Evolutionary conservation across 2,113 vertebrate species (phyloP), one percentile per base, ranked within the genome.

Genomic region (Sinocyclocheilus anophthalmus): DNA sequence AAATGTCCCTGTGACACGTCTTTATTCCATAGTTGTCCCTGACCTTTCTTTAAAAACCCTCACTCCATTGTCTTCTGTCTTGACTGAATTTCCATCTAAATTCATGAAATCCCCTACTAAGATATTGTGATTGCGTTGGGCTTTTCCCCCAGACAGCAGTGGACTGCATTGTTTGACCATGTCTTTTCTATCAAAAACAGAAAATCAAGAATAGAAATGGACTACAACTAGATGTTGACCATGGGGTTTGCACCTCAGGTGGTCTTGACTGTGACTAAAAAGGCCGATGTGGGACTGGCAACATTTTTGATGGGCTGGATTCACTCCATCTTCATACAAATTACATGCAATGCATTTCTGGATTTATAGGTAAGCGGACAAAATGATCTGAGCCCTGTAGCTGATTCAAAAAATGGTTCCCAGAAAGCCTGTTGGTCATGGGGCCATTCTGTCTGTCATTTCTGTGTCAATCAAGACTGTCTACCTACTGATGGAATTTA

Each of bases 241-340:
- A 48, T 30, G 48, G 24, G 24, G 9, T 55, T 5, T 20, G 8
- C 26, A 9, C 24, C 48, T 77, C 24, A 53, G 48, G 48, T 53
- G 75, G 75, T 76, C 75, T 55, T 18, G 24, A 76, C 75, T 55
- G 75, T 76, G 48, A 55, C 75, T 55, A 20, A 77, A 77, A 53
- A 70, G 67, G 16, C 30, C 18, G 7, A 53, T 77, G 48, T 77
- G 24, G 75, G 48, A 30, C 48, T 77, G 24, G 48, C n/a, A 77
- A 3, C 55, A 2, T 77, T 39, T 39, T 8, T 70, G 67, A 70
- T 20, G 48, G 14, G 24, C 6, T 55, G 14, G 24, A 33, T 48
- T 50, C 42, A 26, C 14, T 76, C 12, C 5, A 76, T 76, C n/a
- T 76, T 77, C 48, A 53, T 33, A 53, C 14, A 77, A 55, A 70